Evolutionary conservation across 2,113 vertebrate genomes (phyloP).

Genomic region (Saguinus imperator): DNA sequence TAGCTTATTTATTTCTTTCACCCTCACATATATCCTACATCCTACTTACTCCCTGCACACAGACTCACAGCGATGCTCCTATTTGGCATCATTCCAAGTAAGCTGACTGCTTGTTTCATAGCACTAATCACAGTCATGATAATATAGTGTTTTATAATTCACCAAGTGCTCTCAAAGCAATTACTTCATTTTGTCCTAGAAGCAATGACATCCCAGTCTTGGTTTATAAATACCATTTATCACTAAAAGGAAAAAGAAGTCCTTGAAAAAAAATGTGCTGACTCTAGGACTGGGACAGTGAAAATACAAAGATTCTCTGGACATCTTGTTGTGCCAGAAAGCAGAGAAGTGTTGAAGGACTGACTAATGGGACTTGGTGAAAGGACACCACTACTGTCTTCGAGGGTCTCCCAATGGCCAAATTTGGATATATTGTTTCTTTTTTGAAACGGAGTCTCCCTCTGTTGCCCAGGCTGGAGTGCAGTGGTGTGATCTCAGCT

Average conservation of each 20-base stretch:
- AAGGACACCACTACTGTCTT: neutral
- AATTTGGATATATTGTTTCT: neutral
- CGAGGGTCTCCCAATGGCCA: neutral
- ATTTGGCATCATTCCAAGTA: neutral
- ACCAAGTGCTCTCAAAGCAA: neutral
- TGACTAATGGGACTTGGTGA: neutral
- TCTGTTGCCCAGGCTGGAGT: no score
- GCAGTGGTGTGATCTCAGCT: no score
- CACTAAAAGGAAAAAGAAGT: neutral
- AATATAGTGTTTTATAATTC: neutral
- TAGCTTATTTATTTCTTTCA: neutral
- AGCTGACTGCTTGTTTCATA: neutral
- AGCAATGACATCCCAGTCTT: neutral
- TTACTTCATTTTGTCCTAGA: neutral
- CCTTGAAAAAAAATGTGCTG: neutral
- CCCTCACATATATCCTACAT: neutral
- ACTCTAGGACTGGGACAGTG: neutral
- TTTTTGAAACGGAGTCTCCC: no score
- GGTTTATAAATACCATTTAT: conserved; percentile 27
- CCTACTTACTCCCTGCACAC: neutral
- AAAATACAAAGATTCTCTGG: neutral
- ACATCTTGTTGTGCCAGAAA: neutral
- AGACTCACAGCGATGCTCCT: neutral
- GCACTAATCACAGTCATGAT: neutral
- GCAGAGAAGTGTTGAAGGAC: neutral